Evolutionary conservation across 2,888 invertebrate genomes (phyloP).

Genomic region (Mythimna albipuncta): DNA sequence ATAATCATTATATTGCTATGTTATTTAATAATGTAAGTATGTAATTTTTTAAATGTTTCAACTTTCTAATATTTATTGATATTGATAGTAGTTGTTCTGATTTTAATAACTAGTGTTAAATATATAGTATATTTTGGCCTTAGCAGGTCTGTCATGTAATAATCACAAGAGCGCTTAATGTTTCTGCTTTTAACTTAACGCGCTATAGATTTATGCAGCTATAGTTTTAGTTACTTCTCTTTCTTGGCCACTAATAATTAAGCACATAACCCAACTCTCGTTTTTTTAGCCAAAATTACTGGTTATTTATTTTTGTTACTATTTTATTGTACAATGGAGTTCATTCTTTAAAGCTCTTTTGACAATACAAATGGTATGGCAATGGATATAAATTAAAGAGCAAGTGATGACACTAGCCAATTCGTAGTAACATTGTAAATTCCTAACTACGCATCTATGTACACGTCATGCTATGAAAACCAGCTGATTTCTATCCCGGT

Average conservation of each 20-base stretch:
- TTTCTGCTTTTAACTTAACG: not conserved
- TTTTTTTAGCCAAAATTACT: not conserved
- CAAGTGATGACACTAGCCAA: conserved; percentile 1
- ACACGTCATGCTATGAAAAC: conserved; percentile 23
- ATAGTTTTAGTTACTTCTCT: not conserved
- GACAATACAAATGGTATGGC: not conserved
- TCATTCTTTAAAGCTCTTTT: not conserved
- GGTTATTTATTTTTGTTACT: no score
- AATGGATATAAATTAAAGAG: conserved; percentile 9
- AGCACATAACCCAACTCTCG: not conserved
- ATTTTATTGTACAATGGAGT: no score
- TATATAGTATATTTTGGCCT: not conserved
- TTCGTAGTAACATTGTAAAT: conserved; percentile 21
- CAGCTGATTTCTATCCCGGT: conserved; percentile 39
- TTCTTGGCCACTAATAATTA: not conserved
- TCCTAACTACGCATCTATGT: not conserved
- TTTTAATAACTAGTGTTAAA: not conserved
- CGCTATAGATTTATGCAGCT: not conserved
- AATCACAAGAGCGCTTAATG: not conserved
- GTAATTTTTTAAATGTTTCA: conserved; percentile 19
- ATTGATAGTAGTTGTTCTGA: not conserved
- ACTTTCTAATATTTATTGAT: conserved; percentile 19
- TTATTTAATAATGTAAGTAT: conserved; percentile 18
- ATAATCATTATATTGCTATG: conserved; percentile 21
- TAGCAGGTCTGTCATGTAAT: not conserved